Evolutionary conservation across 2,113 vertebrate genomes (phyloP), one percentile per base, ranked within the genome.

Genomic region (Cyprinodon variegatus): DNA sequence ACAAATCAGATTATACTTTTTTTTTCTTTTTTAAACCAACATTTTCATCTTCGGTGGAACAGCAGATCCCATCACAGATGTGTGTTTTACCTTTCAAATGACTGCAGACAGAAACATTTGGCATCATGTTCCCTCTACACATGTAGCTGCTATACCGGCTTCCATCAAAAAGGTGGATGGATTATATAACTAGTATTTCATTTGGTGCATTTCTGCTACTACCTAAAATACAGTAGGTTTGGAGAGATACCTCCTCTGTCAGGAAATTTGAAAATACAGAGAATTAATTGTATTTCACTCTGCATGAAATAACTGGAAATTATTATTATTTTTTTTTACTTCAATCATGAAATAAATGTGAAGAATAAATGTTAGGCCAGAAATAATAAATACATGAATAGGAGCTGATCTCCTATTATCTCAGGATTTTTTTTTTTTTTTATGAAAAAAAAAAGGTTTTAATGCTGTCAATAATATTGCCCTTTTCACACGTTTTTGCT

Each of bases 1-100:
- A 73, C 65, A 65, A 69, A 84, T 82, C 39, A 76, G 73, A 78
- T 53, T 10, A 74, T 38, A 29, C 29, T 29, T 29, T 29, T 29
- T 29, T 29, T 29, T 29, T 29, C 1, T 29, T 29, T 29, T 76
- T 41, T 11, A 45, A 65, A 65, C 78, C 62, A 74, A 85, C 3
- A 2, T 60, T 76, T 73, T 59, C 62, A 29, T 63, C 72, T 43
- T 41, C 75, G 1, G 11, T 4, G 11, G 43, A 46, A 12, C 4
- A 13, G 46, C 50, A 43, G 68, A 72, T 43, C 61, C 59, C 12
- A 3, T 9, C 15, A 61, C 11, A 77, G 8, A 14, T 48, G 20
- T 48, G 20, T 14, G 4, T 45, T 57, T 41, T 68, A 43, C 43
- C n/a, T 68, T 60, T 68, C 11, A 70, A 60, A 70, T 63, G 37